Base-by-base conservation (phyloP, 2,888 invertebrate species). In the Andrena praecox region DNA sequence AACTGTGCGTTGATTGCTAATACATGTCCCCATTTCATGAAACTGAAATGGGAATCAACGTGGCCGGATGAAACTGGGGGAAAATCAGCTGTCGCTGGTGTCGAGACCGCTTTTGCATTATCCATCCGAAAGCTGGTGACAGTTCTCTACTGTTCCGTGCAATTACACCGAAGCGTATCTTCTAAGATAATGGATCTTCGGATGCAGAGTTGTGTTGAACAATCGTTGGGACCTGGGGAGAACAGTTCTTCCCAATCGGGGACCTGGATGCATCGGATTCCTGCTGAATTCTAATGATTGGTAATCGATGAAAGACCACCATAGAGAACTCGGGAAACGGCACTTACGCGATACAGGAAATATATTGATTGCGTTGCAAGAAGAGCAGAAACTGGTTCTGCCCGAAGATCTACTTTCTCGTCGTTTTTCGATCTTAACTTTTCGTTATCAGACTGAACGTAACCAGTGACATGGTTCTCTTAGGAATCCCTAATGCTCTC, bases 1-100 rank as follows among this genome's bases (percentile, higher is more conserved):
- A 71, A 16, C 48, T 0, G 29, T 69, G 56, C 10, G 56, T 56
- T 56, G 71, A 82, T 82, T 48, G 54, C 54, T 42, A 75, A 67
- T 59, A 59, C 50, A 52, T 63, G 77, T 77, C 48, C 69, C n/a
- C n/a, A 31, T 48, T 70, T 52, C 24, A 2, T 4, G n/a, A n/a
- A 20, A 42, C 54, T 48, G 4, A 62, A 33, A 71, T 29, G 48
- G 12, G 27, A 62, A 54, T 42, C 42, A 54, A 24, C 54, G 54
- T 10, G 20, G 24, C 24, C 10, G n/a, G 16, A 69, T 10, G 33
- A 8, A 10, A 71, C 35, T 8, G 8, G 8, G 4, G 16, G 48
- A 35, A 10, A 59, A 29, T 56, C 56, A 31, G 20, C n/a, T 67
- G 56, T 42, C 59, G 8, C 66, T 33, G 12, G 2, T 54, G 27